Percentiles rank a stretch among this genome's conserved stretches.
Evolutionary conservation across 1,140 invertebrate species (phyloP).

Genomic region (Meteorus sp.): DNA sequence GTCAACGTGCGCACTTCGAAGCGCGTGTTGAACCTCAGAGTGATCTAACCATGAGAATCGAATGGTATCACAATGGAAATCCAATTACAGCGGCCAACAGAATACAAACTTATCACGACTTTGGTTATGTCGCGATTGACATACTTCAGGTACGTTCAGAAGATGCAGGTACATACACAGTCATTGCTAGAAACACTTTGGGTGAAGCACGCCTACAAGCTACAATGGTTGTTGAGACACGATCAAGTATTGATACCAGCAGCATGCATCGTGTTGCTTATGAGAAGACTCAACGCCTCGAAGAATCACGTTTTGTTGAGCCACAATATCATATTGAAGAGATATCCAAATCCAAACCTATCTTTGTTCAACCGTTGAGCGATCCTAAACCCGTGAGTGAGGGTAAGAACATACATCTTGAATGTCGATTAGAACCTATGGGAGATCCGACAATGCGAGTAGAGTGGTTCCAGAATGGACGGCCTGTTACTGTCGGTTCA

Average conservation of each 20-base stretch:
- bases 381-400: slow-evolving; percentile 83
- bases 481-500: slow-evolving; percentile 83
- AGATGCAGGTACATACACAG: slow-evolving; percentile 85
- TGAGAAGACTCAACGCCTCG: slow-evolving; percentile 85
- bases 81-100: slow-evolving; percentile 80
- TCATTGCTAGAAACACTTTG: slow-evolving; percentile 83
- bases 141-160: slow-evolving; percentile 85
- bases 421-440: slow-evolving; percentile 89
- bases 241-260: slow-evolving; percentile 82
- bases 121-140: slow-evolving; percentile 93
- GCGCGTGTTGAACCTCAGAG: slow-evolving; percentile 90
- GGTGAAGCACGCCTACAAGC: slow-evolving; percentile 82
- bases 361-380: slow-evolving; percentile 82
- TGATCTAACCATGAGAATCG: slow-evolving; percentile 83
- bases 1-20: slow-evolving; percentile 95
- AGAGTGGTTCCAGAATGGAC: slow-evolving; percentile 94
- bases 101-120: slow-evolving; percentile 92
- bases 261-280: slow-evolving; percentile 83
- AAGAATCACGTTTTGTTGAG: slow-evolving; percentile 82
- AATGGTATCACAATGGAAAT: slow-evolving; percentile 91
- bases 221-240: slow-evolving; percentile 84
- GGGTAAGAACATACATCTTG: slow-evolving; percentile 88
- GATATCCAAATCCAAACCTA: slow-evolving; percentile 89
- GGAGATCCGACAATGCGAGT: slow-evolving; percentile 94
- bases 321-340: slow-evolving; percentile 90